Evolutionary conservation across 2,888 invertebrate species (phyloP).

Genomic region (Girardia tigrina): DNA sequence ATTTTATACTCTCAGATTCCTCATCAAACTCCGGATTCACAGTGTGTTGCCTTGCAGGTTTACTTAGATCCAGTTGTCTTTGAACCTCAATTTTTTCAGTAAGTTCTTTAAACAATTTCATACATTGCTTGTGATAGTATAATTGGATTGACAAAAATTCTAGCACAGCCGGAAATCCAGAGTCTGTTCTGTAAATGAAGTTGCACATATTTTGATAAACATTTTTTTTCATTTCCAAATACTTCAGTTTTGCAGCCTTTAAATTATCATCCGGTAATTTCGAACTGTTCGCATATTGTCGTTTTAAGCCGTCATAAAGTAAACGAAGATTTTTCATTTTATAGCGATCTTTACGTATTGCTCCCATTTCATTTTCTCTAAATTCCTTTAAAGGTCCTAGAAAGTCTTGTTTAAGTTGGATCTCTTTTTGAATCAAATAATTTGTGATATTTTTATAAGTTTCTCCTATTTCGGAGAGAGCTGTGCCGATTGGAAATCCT

Average conservation of each 20-base stretch:
- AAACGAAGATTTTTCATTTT: neutral
- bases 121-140: neutral
- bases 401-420: neutral
- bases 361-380: neutral
- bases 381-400: neutral
- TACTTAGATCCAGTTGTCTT: too few species aligned
- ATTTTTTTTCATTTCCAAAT: neutral
- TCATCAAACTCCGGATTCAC: too few species aligned
- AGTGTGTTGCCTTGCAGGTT: too few species aligned
- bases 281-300: neutral
- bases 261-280: neutral
- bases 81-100: too few species aligned
- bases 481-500: neutral
- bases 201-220: neutral
- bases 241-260: neutral
- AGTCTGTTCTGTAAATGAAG: neutral
- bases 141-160: neutral
- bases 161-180: neutral
- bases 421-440: neutral
- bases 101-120: neutral
- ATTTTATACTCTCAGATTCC: too few species aligned
- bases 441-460: neutral
- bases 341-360: neutral
- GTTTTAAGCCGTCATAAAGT: neutral
- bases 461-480: neutral